Percentiles rank a stretch among this genome's conserved stretches.
phyloP scores from a whole-genome alignment of 2,113 vertebrate genomes.

The Tautogolabrus adspersus region DNA sequence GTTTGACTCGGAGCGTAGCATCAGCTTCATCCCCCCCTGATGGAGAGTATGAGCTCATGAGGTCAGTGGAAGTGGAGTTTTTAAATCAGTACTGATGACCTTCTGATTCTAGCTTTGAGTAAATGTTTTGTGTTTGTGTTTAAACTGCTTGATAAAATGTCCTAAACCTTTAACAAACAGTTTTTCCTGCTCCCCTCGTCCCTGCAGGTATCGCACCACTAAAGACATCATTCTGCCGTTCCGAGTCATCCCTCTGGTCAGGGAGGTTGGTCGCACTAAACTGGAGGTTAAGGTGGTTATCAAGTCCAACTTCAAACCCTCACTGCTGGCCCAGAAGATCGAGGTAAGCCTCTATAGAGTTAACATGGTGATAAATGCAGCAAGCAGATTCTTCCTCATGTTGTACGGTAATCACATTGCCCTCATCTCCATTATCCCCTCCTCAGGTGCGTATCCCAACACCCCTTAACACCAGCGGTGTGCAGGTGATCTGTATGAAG shows the following conservation, averaged over 20 bases:
- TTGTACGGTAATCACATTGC: not conserved
- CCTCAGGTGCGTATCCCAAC: conserved; percentile 96
- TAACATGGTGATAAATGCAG: not conserved
- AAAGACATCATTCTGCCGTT: conserved; percentile 99
- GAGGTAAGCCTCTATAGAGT: conserved; percentile 83
- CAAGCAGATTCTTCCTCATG: not conserved
- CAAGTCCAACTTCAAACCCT: conserved; percentile 99
- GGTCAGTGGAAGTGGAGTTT: conserved; percentile 78
- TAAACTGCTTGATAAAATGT: too few relatives aligned
- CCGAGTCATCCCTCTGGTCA: conserved; percentile 96
- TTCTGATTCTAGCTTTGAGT: too few relatives aligned
- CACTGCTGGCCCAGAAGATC: conserved; percentile 98
- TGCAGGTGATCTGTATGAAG: conserved; percentile 99
- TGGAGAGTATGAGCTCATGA: conserved; percentile 99
- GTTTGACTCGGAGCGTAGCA: conserved; percentile 98
- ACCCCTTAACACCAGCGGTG: conserved; percentile 97
- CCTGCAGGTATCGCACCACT: conserved; percentile 95
- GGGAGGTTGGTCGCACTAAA: conserved; percentile 98
- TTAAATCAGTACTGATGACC: not conserved
- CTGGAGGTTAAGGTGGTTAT: conserved; percentile 99
- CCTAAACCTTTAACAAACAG: too few relatives aligned
- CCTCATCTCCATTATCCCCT: not conserved
- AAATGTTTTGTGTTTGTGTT: too few relatives aligned
- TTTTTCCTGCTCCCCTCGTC: not conserved
- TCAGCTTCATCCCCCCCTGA: conserved; percentile 99